A percentile compares a stretch with the other conserved stretches of the same genome.
phyloP scores from a whole-genome alignment of 2,888 invertebrate species.

The Drosophila lutescens region DNA sequence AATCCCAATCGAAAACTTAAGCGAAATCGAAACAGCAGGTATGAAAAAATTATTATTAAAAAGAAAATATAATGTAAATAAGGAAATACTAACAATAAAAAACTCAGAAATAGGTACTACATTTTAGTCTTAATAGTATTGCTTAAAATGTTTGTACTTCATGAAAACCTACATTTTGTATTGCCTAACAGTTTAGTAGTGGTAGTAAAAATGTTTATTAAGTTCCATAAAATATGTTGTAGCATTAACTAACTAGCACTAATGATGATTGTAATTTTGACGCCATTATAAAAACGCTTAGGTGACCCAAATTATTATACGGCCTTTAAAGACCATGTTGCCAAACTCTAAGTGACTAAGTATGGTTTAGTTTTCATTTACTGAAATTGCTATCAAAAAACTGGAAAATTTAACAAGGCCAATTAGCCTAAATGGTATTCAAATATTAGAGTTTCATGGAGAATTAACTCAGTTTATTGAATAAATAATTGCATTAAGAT shows the following conservation, averaged over 20 bases:
- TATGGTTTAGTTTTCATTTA: background rate
- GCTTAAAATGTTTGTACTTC: too few species aligned
- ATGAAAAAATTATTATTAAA: conserved; percentile 36
- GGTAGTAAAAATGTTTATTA: conserved; percentile 11
- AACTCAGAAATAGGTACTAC: too few species aligned
- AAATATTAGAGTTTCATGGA: background rate
- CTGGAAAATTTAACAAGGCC: background rate
- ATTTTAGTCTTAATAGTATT: too few species aligned
- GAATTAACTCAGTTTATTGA: background rate
- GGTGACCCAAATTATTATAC: background rate
- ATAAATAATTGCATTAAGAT: too few species aligned
- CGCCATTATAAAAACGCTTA: background rate
- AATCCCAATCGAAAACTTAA: conserved; percentile 84
- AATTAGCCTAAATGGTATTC: background rate
- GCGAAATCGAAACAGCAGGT: conserved; percentile 83
- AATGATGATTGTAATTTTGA: background rate
- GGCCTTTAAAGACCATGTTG: background rate
- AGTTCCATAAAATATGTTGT: conserved; percentile 4
- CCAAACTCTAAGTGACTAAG: background rate
- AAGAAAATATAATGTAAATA: too few species aligned
- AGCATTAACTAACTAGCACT: background rate
- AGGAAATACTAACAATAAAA: too few species aligned
- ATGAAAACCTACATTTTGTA: background rate
- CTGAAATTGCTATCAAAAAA: background rate
- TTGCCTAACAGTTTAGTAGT: conserved; percentile 1